Evolutionary conservation across 2,797 vertebrate species (phyloP).

Genomic region (Cuculus canorus): DNA sequence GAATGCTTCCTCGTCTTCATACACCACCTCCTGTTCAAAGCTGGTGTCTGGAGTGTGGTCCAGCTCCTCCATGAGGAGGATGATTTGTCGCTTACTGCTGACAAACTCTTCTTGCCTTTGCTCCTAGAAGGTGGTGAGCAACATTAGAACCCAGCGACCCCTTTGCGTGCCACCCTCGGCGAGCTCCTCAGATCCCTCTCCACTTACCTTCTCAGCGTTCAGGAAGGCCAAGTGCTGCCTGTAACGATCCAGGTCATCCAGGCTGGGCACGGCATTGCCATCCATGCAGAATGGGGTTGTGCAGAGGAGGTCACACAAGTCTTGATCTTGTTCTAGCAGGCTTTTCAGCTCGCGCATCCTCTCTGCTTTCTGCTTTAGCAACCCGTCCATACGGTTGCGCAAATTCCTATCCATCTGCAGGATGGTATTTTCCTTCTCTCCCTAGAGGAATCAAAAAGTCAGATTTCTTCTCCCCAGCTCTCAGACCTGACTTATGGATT

Average conservation of each 20-base stretch:
- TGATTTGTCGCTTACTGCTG: conserved; percentile 83
- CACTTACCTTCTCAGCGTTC: conserved; percentile 82
- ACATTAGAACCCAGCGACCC: fast-evolving
- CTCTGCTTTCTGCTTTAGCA: conserved; percentile 83
- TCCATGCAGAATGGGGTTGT: conserved; percentile 62
- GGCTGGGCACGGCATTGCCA: conserved; percentile 77
- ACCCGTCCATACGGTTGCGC: conserved; percentile 81
- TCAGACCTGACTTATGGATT: fast-evolving
- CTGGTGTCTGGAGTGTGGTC: conserved; percentile 88
- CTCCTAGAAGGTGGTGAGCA: conserved; percentile 63
- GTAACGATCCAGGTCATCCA: conserved; percentile 85
- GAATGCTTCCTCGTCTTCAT: conserved; percentile 87
- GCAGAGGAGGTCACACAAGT: conserved; percentile 87
- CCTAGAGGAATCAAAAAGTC: neutral
- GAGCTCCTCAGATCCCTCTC: fast-evolving
- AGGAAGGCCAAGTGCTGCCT: conserved; percentile 79
- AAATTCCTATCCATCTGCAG: conserved; percentile 91
- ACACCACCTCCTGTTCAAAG: conserved; percentile 90
- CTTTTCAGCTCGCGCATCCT: conserved; percentile 85
- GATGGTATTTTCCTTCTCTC: conserved; percentile 80
- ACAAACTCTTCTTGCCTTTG: conserved; percentile 82
- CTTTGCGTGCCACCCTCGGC: fast-evolving
- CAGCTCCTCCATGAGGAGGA: conserved; percentile 88
- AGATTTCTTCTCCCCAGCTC: too few species aligned
- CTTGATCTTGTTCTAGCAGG: conserved; percentile 85